Base-by-base conservation (phyloP, 2,797 vertebrate species). In the Enteromius thamalakanensis region DNA sequence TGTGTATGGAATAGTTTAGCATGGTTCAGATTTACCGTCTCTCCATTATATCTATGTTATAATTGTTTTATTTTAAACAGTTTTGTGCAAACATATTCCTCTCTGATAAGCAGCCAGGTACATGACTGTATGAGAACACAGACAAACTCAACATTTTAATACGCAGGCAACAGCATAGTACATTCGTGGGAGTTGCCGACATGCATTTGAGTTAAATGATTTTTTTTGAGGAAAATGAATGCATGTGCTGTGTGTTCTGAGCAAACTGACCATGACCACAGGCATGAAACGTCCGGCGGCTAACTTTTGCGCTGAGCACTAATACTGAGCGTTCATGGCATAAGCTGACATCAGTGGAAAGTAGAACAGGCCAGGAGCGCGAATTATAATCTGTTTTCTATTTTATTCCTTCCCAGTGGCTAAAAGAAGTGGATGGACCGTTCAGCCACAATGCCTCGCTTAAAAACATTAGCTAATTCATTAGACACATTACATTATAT, bases 361-460 rank as follows among this genome's bases (percentile, higher is more conserved):
- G 5, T 49, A 80, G 70, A 32, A 74, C 55, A 72, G 34, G 80
- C 55, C 80, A 64, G 29, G 14, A 62, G 70, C 42, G 1, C 37
- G 69, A 81, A 74, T 74, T 62, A 51, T 74, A 81, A 81, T 65
- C 40, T 37, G 45, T 64, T 74, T 81, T 37, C 58, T 34, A 74
- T 67, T 65, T 51, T 53, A 51, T 51, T 64, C 21, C 26, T 64
- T 62, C 42, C 80, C 78, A 45, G 49, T 69, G 67, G 78, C 78
- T 70, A 80, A 80, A 58, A 58, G 49, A 80, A 80, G 78, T n/a
- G 34, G 65, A 80, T 70, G 65, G 37, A 58, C 34, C 37, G 42
- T 70, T 55, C n/a, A 70, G 32, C 10, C 67, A 70, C 51, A 70
- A 68, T 34, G 21, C 3, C 15, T 11, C 65, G 23, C 77, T 70